A percentile compares a stretch with the other conserved stretches of the same genome.
Conservation (phyloP, 2,797 vertebrate species). For the Platyrinchus mystaceus region DNA sequence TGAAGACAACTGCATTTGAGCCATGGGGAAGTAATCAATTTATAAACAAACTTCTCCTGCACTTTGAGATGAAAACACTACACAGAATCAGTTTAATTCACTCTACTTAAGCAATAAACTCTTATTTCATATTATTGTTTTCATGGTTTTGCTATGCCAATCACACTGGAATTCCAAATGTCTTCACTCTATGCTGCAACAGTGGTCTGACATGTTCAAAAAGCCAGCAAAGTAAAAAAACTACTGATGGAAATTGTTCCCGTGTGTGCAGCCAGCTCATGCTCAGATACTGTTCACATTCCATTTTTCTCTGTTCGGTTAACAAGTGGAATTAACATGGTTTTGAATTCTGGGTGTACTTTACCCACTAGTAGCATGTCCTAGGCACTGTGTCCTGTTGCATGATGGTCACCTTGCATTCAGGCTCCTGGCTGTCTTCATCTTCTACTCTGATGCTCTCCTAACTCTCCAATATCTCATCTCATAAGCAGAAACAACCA, state of each 20-base stretch:
- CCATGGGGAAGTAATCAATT: not conserved
- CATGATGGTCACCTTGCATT: not conserved
- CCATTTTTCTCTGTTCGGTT: not conserved
- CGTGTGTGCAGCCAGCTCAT: not conserved
- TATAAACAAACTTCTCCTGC: constrained; percentile 8
- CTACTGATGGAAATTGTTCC: not conserved
- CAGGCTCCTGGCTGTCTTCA: not conserved
- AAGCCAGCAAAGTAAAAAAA: not conserved
- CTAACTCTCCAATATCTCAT: not conserved
- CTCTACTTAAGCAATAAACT: not conserved
- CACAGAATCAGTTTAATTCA: constrained; percentile 8
- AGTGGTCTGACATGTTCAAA: not conserved
- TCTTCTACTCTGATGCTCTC: not conserved
- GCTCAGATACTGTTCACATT: not conserved
- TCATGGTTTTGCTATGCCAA: not conserved
- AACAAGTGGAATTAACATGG: not conserved
- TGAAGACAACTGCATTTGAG: not conserved
- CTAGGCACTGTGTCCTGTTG: not conserved
- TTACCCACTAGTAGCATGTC: not conserved
- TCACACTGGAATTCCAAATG: not conserved
- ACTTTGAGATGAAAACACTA: constrained; percentile 1
- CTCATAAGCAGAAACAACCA: not conserved
- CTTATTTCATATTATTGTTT: not conserved
- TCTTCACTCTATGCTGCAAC: not conserved
- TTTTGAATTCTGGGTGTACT: not conserved